A percentile compares a stretch with the other conserved stretches of the same genome.
These are phyloP conservation scores for Parelbella ahira DNA, from an alignment of 2,888 invertebrate species.

Conservation along the genomic window DNA sequence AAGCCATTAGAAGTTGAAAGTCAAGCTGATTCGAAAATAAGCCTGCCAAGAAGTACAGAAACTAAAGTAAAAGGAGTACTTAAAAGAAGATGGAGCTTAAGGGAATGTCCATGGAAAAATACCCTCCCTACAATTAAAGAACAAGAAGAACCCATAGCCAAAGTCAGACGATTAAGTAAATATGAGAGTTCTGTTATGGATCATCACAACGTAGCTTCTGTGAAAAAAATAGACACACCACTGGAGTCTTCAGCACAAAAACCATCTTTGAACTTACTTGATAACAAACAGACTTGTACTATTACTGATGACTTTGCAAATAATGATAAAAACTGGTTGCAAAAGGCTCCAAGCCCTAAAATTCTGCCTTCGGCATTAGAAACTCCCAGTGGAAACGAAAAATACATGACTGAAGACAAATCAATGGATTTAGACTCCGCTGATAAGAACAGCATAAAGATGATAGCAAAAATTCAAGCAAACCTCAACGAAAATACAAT, in stretches of 20 bases:
- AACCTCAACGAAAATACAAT: conserved; percentile 73
- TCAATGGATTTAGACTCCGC: conserved; percentile 62
- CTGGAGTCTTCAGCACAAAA: conserved; percentile 31
- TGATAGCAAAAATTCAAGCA: conserved; percentile 75
- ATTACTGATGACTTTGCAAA: conserved; percentile 50
- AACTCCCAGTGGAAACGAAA: conserved; percentile 63
- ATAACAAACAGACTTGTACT: conserved; percentile 45
- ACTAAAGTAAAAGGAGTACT: conserved; percentile 46
- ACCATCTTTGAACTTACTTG: conserved; percentile 33
- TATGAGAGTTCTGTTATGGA: conserved; percentile 36
- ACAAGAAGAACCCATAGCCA: conserved; percentile 33
- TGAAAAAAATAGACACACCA: conserved; percentile 39
- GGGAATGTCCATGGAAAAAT: conserved; percentile 40
- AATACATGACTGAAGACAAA: conserved; percentile 73
- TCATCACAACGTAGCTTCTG: conserved; percentile 40
- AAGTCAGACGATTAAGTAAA: conserved; percentile 36
- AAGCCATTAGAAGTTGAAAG: conserved; percentile 30
- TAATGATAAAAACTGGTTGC: conserved; percentile 62
- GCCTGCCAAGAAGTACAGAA: conserved; percentile 52
- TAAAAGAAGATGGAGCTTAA: conserved; percentile 42
- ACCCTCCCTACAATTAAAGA: conserved; percentile 34
- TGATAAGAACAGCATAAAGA: conserved; percentile 68
- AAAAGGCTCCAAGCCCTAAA: conserved; percentile 62
- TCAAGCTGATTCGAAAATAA: conserved; percentile 37
- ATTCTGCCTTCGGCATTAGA: conserved; percentile 64